Evolutionary conservation across 1,140 invertebrate genomes (phyloP).

Genomic region (Bombus sibiricus): DNA sequence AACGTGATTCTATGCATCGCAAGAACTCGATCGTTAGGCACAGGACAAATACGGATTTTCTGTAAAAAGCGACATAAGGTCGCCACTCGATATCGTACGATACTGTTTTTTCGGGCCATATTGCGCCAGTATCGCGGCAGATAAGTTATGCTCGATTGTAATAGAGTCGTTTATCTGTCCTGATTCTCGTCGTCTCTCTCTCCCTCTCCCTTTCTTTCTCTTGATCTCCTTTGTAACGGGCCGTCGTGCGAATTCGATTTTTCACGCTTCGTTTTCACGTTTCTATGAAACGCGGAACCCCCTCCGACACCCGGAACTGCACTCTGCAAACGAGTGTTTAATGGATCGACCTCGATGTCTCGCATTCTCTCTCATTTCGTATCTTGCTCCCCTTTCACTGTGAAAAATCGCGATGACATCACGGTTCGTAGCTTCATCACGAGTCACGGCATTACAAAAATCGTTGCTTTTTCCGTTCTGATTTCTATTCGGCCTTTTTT

Average conservation of each 20-base stretch:
- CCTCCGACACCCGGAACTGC: neutral
- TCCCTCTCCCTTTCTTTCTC: neutral
- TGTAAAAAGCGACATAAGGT: conserved; percentile 57
- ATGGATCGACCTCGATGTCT: conserved; percentile 31
- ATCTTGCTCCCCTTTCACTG: conserved; percentile 1
- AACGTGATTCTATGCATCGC: neutral
- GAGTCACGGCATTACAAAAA: neutral
- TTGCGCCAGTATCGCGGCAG: conserved; percentile 45
- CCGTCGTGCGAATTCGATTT: conserved; percentile 30
- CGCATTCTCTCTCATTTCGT: neutral
- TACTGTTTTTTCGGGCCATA: conserved; percentile 54
- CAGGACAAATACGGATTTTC: conserved; percentile 24
- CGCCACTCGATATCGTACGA: conserved; percentile 45
- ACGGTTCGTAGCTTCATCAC: conserved; percentile 42
- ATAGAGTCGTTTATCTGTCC: conserved; percentile 41
- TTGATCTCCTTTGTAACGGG: too few species aligned
- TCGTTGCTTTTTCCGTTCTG: conserved; percentile 16
- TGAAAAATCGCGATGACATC: conserved; percentile 57
- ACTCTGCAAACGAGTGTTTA: conserved; percentile 41
- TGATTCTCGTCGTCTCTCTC: neutral
- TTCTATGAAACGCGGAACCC: conserved; percentile 4
- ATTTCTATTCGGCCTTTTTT: conserved; percentile 19
- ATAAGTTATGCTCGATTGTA: conserved; percentile 24
- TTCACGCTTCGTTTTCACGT: conserved; percentile 25
- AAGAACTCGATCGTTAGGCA: neutral